Base-by-base conservation (phyloP, 2,113 vertebrate species). In the Chloebia gouldiae region DNA sequence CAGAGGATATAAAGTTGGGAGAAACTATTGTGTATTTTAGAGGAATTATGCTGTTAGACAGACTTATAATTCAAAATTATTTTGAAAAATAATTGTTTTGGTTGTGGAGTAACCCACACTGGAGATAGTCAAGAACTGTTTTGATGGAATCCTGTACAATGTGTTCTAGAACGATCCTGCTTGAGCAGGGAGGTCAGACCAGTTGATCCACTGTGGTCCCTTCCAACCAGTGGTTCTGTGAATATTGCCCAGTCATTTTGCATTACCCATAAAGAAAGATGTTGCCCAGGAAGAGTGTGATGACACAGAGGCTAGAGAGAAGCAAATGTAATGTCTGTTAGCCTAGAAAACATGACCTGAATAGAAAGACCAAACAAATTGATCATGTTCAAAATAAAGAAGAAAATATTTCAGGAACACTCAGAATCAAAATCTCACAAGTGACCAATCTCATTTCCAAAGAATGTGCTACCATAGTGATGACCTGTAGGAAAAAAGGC, bases 361-460 rank as follows among this genome's bases (percentile, higher is more conserved):
- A 42, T 61, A 30, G 69, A 90, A 78, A 33, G 54, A 79, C 7
- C 54, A 56, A 60, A 65, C 4, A 63, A 24, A 31, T 2, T 31
- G 9, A 13, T n/a, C 24, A 63, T 45, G 31, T 53, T 28, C 51
- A 75, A 85, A 79, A 88, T 27, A 85, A 81, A 75, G 42, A 81
- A 30, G 33, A 79, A 17, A 83, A 50, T 45, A 65, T 9, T 53
- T 78, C 21, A 73, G 10, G 27, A 78, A 28, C 9, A 19, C n/a
- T 33, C 6, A 35, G 8, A 18, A 44, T 61, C 5, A 2, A 81
- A 75, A 65, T 49, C 68, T 79, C 22, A 50, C 0, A 0, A 53
- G 19, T 53, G 51, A 60, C 42, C 33, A 79, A 11, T 35, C 6
- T 49, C 56, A 71, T 31, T 20, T 81, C 28, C 44, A 78, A 87